Base-by-base conservation (phyloP, 2,888 invertebrate species). In the Oscheius sp. region DNA sequence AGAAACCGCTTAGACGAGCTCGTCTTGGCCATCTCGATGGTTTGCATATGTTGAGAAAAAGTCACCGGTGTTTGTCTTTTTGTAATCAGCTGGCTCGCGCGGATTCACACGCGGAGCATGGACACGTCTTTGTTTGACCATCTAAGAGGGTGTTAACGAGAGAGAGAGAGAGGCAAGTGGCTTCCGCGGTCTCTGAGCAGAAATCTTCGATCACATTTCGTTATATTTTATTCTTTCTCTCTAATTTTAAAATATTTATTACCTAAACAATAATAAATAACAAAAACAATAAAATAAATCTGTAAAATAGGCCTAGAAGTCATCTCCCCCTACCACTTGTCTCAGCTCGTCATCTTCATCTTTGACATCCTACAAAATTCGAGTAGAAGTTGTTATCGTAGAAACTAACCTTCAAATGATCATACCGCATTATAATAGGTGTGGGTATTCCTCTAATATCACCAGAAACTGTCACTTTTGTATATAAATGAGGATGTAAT, bases 401-500 rank as follows among this genome's bases (percentile, higher is more conserved):
- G 9, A 35, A 3, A 35, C 35, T 3, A 35, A 35, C 35, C 75
- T 83, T 83, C 72, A 83, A 73, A 77, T 83, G 83, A 58, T 83
- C 83, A 70, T 79, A 86, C 56, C 86, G 76, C 7, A 79, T 73
- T 53, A 87, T 76, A 29, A 86, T 81, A 9, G 82, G 74, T 7
- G 85, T 85, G 12, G 83, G 74, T 23, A 84, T 80, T 45, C 83
- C 84, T 41, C 80, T 76, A 59, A 83, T 59, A 68, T 86, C 85
- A 25, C 86, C 86, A 18, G 85, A 80, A 29, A 80, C 76, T n/a
- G 79, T 84, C 18, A 86, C 74, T 69, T 80, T 73, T 18, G 75
- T 72, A 69, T 78, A 81, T 7, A 79, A 64, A 1, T 80, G 76
- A 12, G 80, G 77, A 18, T 76, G 64, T 45, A 86, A 27, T 25